phyloP scores from a whole-genome alignment of 1,140 invertebrate genomes.

The Chironomus tepperi region DNA sequence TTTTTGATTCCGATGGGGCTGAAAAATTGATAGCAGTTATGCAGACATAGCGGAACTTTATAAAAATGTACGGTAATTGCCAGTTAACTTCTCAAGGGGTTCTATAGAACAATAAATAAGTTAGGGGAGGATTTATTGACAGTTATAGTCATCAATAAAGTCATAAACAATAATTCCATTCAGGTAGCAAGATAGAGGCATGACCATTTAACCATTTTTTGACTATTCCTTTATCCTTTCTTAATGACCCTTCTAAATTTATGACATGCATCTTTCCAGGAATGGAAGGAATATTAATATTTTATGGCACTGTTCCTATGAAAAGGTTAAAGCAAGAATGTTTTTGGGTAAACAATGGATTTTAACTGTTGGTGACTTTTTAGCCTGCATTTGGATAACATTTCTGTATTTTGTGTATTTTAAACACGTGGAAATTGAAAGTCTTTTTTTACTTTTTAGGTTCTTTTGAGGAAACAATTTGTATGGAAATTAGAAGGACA shows the following conservation, averaged over 20 bases:
- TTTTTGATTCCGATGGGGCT: background rate
- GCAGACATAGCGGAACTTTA: background rate
- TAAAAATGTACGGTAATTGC: background rate
- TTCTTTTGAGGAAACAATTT: too few species aligned
- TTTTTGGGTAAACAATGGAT: background rate
- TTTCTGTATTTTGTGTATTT: too few species aligned
- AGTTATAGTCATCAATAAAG: background rate
- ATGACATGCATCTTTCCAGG: background rate
- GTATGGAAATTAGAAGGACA: too few species aligned
- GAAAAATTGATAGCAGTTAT: background rate
- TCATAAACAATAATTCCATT: background rate
- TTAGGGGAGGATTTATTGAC: background rate
- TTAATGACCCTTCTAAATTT: background rate
- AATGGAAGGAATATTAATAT: background rate
- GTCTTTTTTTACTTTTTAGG: too few species aligned
- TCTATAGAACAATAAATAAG: background rate
- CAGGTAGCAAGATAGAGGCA: background rate
- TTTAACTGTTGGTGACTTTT: background rate
- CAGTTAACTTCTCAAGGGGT: constrained; percentile 3
- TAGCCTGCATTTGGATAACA: too few species aligned
- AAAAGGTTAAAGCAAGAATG: background rate
- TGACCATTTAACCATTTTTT: too few species aligned
- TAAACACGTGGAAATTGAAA: too few species aligned
- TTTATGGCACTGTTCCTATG: background rate
- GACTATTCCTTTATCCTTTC: background rate